Percentiles rank a stretch among this genome's conserved stretches.
These are phyloP conservation scores for Scaptomyza graminum DNA, from an alignment of 1,140 invertebrate species.

Conservation along the genomic window DNA sequence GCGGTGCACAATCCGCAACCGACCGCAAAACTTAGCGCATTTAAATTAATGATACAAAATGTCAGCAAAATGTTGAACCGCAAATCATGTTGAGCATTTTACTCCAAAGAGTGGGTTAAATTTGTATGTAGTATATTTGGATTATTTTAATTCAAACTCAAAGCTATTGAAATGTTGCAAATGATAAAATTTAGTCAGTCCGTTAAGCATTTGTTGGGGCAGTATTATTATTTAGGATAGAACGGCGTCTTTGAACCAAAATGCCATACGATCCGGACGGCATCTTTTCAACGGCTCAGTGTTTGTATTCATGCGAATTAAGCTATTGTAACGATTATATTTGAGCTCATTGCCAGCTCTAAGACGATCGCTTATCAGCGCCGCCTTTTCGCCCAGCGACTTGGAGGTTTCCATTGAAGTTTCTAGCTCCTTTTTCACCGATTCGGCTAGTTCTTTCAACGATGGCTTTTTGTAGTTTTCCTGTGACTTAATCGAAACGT, in stretches of 20 bases:
- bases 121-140: neutral
- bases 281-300: constrained; percentile 32
- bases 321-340: constrained; percentile 40
- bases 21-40: constrained; percentile 67
- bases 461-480: neutral
- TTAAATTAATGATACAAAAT: constrained; percentile 71
- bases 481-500: neutral
- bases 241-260: constrained; percentile 63
- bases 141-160: constrained; percentile 4
- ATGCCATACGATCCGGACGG: constrained; percentile 57
- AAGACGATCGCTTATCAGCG: constrained; percentile 38
- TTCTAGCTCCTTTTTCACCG: neutral
- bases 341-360: constrained; percentile 58
- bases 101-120: neutral
- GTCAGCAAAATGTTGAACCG: constrained; percentile 60
- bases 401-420: constrained; percentile 13
- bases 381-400: constrained; percentile 33
- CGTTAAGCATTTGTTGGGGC: neutral
- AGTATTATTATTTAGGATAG: constrained; percentile 46
- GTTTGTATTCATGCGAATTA: constrained; percentile 32
- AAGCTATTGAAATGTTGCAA: neutral
- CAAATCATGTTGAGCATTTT: constrained; percentile 57
- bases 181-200: neutral
- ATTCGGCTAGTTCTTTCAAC: constrained; percentile 5
- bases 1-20: constrained; percentile 30